Percentiles rank a stretch among this genome's conserved stretches.
Evolutionary conservation across 2,888 invertebrate species (phyloP).

Genomic region (Encarsia formosa): DNA sequence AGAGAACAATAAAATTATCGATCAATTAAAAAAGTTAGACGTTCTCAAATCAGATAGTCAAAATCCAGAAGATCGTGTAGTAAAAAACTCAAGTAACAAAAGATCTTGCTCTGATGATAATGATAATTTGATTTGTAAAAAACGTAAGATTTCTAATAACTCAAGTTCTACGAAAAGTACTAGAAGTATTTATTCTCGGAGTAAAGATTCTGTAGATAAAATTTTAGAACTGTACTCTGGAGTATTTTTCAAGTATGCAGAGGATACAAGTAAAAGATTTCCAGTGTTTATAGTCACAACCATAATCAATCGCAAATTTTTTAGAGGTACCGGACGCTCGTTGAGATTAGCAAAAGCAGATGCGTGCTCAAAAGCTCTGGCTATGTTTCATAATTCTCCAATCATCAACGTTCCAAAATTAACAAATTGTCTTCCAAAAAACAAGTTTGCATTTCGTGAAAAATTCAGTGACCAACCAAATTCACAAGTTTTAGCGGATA

Average conservation of each 20-base stretch:
- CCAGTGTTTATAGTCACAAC: constrained; percentile 80
- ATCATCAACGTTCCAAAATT: constrained; percentile 47
- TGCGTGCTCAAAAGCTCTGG: constrained; percentile 79
- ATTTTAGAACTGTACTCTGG: constrained; percentile 83
- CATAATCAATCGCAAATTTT: constrained; percentile 67
- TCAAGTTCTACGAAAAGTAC: no score
- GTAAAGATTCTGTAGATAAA: constrained; percentile 83
- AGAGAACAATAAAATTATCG: no score
- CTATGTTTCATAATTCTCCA: constrained; percentile 53
- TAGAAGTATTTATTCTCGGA: no score
- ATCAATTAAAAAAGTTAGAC: no score
- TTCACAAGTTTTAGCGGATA: constrained; percentile 74
- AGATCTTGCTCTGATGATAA: no score
- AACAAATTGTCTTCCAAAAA: constrained; percentile 42
- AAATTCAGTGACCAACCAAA: no score
- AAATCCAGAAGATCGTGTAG: no score
- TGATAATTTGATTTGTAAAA: no score
- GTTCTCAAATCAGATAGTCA: no score
- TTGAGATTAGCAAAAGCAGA: constrained; percentile 89
- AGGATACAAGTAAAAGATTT: constrained; percentile 63
- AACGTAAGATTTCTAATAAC: no score
- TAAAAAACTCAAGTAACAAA: no score
- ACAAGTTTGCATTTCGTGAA: constrained; percentile 56
- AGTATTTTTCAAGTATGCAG: constrained; percentile 66
- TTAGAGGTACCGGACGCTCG: constrained; percentile 82